Conservation (phyloP, 2,797 vertebrate species). For the Erethizon dorsatum region DNA sequence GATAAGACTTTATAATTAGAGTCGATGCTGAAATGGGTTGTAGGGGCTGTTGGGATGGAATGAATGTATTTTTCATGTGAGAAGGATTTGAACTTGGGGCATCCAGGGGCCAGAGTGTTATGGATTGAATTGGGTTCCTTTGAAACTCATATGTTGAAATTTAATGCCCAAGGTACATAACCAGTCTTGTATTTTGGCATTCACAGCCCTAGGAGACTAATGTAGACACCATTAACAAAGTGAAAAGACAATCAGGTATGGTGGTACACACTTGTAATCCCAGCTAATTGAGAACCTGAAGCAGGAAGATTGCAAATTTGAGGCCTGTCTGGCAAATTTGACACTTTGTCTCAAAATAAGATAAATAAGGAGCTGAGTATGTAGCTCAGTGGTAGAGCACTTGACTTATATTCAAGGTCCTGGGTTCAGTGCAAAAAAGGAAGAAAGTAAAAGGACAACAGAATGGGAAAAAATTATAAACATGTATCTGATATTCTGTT, state of each 20-base stretch:
- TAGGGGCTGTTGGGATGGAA: background rate
- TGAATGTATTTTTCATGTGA: background rate
- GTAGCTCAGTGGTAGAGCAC: background rate
- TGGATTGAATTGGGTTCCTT: background rate
- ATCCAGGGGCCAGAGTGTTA: background rate
- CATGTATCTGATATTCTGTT: background rate
- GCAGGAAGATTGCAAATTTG: background rate
- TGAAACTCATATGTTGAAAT: background rate
- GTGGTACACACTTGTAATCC: background rate
- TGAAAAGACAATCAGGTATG: background rate
- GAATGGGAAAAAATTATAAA: background rate
- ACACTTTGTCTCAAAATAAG: background rate
- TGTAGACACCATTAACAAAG: background rate
- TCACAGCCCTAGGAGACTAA: background rate
- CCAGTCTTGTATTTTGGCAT: conserved; percentile 11
- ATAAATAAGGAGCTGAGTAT: background rate
- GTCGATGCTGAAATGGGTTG: background rate
- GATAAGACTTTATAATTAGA: background rate
- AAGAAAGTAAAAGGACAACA: background rate
- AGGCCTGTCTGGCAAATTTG: background rate
- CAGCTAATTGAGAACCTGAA: background rate
- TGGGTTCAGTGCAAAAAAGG: background rate
- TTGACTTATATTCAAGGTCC: background rate
- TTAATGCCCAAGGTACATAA: background rate
- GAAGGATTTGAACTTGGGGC: background rate